phyloP scores from a whole-genome alignment of 2,113 vertebrate genomes.

The Toxostoma redivivum region DNA sequence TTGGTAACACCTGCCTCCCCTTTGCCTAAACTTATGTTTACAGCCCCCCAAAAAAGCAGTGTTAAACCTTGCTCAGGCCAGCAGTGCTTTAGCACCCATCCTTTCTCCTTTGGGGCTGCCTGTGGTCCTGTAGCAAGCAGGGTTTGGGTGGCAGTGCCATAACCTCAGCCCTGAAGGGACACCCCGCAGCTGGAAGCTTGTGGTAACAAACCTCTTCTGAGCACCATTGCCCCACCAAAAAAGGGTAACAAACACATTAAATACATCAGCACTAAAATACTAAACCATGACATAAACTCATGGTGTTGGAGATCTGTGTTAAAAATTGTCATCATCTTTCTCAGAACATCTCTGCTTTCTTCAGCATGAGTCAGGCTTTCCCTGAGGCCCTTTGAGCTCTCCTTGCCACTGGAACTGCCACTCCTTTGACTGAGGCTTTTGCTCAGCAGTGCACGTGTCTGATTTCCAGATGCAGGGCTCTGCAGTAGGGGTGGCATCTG shows the following conservation, averaged over 20 bases:
- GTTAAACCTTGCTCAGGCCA: neutral
- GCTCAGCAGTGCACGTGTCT: neutral
- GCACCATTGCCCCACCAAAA: neutral
- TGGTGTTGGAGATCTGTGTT: neutral
- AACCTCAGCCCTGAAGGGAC: neutral
- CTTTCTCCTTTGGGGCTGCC: neutral
- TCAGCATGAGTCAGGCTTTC: neutral
- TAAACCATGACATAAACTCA: neutral
- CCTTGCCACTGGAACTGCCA: neutral
- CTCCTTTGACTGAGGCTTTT: neutral
- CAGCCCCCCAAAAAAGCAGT: neutral
- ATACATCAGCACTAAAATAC: neutral
- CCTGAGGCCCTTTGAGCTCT: neutral
- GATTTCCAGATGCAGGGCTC: neutral
- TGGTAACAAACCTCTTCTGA: neutral
- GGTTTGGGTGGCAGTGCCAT: neutral
- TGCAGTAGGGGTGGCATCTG: neutral
- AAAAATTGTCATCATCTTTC: neutral
- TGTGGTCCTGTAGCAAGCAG: rapidly evolving
- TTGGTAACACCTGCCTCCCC: neutral
- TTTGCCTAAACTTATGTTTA: neutral
- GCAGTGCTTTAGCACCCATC: neutral
- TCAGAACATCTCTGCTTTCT: rapidly evolving
- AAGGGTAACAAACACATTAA: neutral
- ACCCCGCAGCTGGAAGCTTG: neutral